These are phyloP conservation scores for Gobiocypris rarus DNA, from an alignment of 2,113 vertebrate species.

Conservation along the genomic window DNA sequence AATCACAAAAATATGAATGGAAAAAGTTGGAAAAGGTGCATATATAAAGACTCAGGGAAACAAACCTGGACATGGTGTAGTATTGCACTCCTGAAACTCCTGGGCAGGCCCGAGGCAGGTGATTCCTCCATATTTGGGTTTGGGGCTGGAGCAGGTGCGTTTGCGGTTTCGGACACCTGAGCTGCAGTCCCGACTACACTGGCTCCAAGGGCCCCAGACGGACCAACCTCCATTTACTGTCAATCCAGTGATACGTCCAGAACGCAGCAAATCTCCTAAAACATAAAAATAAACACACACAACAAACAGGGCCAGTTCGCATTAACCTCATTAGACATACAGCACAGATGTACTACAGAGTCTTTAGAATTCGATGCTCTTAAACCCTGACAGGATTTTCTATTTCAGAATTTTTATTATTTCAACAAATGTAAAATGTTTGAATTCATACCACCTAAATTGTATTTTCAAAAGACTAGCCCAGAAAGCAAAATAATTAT, in stretches of 20 bases:
- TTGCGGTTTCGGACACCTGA: conserved; percentile 90
- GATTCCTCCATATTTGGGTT: conserved; percentile 89
- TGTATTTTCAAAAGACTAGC: background rate
- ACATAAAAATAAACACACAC: conserved; percentile 38
- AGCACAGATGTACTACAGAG: background rate
- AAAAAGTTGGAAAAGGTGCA: background rate
- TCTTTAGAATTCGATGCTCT: background rate
- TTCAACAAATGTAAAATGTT: background rate
- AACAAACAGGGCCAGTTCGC: background rate
- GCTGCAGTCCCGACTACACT: conserved; percentile 95
- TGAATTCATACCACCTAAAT: background rate
- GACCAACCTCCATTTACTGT: conserved; percentile 93
- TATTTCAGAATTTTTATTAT: background rate
- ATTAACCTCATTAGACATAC: background rate
- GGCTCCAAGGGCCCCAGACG: conserved; percentile 90
- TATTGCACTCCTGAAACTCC: conserved; percentile 97
- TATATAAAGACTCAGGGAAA: background rate
- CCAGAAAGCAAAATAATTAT: background rate
- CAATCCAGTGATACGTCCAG: conserved; percentile 86
- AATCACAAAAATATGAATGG: background rate
- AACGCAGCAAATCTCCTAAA: conserved; percentile 86
- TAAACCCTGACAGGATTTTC: background rate
- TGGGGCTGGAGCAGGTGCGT: conserved; percentile 90
- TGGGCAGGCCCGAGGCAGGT: conserved; percentile 86
- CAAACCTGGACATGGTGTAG: conserved; percentile 93